These are phyloP conservation scores for Choreutis nemorana DNA, from an alignment of 2,888 invertebrate species.

Conservation along the genomic window DNA sequence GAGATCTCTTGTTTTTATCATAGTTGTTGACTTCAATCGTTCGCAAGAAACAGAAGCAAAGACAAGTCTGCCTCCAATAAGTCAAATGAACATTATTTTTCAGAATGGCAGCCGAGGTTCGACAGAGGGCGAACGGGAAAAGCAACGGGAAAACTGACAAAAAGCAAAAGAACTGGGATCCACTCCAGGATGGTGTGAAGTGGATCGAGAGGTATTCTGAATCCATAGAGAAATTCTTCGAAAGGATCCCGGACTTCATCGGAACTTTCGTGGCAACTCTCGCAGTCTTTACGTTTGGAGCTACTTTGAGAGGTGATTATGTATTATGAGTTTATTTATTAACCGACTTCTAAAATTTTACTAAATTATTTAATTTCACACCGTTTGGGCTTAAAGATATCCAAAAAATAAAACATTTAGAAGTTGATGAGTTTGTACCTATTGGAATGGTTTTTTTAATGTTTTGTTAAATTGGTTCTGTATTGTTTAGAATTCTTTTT, in stretches of 20 bases:
- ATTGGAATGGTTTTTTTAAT: too few relatives aligned
- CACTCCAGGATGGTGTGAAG: slow-evolving; percentile 62
- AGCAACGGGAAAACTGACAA: neutral
- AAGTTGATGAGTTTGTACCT: too few relatives aligned
- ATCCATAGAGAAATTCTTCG: slow-evolving; percentile 61
- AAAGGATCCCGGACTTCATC: slow-evolving; percentile 60
- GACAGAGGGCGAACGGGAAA: slow-evolving; percentile 18
- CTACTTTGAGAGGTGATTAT: slow-evolving; percentile 68
- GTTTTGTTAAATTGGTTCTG: too few relatives aligned
- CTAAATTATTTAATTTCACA: too few relatives aligned
- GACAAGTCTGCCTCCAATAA: neutral
- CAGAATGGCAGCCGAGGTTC: slow-evolving; percentile 23
- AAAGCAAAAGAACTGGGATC: slow-evolving; percentile 52
- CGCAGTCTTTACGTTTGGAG: slow-evolving; percentile 69
- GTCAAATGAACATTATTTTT: slow-evolving; percentile 1
- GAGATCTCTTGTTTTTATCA: neutral
- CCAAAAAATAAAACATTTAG: too few relatives aligned
- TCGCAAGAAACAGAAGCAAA: slow-evolving; percentile 1
- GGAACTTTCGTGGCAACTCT: slow-evolving; percentile 64
- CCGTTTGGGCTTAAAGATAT: too few relatives aligned
- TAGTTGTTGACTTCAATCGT: neutral
- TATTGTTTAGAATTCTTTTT: too few relatives aligned
- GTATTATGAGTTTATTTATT: neutral
- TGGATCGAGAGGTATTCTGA: slow-evolving; percentile 69
- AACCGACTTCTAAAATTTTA: neutral